A percentile compares a stretch with the other conserved stretches of the same genome.
phyloP scores from a whole-genome alignment of 2,113 vertebrate species.

The Pachypanchax playfairii region DNA sequence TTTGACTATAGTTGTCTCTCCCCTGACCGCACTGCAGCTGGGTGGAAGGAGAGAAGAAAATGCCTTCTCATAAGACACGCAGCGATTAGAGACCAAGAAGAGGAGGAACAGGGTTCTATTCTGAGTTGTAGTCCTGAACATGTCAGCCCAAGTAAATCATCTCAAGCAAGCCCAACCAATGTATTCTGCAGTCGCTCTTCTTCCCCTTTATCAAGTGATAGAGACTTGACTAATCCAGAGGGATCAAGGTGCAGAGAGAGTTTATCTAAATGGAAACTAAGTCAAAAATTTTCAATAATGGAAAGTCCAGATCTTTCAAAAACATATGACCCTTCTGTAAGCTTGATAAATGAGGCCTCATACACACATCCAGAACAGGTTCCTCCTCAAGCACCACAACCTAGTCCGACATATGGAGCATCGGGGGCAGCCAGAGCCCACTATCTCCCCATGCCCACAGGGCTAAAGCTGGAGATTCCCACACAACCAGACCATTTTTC shows the following conservation, averaged over 20 bases:
- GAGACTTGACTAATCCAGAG: constrained; percentile 23
- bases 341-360: constrained; percentile 38
- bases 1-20: constrained; percentile 93
- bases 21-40: constrained; percentile 77
- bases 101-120: constrained; percentile 53
- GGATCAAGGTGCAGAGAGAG: constrained; percentile 41
- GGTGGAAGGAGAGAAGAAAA: constrained; percentile 87
- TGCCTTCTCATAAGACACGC: constrained; percentile 90
- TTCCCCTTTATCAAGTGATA: constrained; percentile 42
- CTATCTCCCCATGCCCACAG: constrained; percentile 87
- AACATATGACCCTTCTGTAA: constrained; percentile 14
- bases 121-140: constrained; percentile 34
- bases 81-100: constrained; percentile 71
- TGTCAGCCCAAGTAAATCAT: constrained; percentile 32
- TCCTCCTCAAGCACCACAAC: constrained; percentile 54
- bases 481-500: constrained; percentile 47
- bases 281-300: constrained; percentile 54
- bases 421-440: constrained; percentile 85
- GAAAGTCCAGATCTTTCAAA: constrained; percentile 40
- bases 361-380: constrained; percentile 27
- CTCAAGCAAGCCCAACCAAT: constrained; percentile 41
- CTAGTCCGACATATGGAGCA: constrained; percentile 80
- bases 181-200: constrained; percentile 31
- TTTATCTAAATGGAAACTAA: constrained; percentile 58
- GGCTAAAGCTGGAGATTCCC: constrained; percentile 86